A percentile compares a stretch with the other conserved stretches of the same genome.
These are phyloP conservation scores for Drosophila ambigua DNA, from an alignment of 1,140 invertebrate species.

Conservation along the genomic window DNA sequence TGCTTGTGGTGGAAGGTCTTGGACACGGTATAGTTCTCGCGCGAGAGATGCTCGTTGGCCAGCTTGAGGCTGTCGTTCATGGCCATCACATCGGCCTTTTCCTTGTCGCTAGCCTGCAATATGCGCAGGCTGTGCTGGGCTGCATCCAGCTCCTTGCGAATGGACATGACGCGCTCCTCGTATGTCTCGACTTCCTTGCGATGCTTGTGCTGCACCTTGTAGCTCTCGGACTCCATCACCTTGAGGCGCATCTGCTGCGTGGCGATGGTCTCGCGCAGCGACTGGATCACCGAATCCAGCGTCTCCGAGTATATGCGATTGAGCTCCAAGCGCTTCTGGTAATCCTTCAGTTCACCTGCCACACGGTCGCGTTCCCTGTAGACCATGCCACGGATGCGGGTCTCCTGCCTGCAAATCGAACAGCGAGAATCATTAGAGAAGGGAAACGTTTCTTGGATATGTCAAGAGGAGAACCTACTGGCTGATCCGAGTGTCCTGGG, in stretches of 20 bases:
- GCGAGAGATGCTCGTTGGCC: conserved; percentile 3
- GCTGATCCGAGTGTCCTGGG: background rate
- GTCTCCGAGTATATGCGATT: conserved; percentile 78
- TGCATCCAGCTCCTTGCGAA: conserved; percentile 25
- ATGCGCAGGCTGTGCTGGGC: background rate
- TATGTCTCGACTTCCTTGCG: conserved; percentile 87
- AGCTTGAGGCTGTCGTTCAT: conserved; percentile 8
- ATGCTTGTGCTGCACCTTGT: conserved; percentile 84
- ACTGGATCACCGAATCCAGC: conserved; percentile 61
- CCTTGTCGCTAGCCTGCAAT: background rate
- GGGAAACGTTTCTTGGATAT: too few relatives aligned
- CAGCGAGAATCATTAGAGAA: too few relatives aligned
- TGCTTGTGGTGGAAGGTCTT: conserved; percentile 5
- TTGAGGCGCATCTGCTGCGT: conserved; percentile 4
- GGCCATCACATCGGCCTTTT: background rate
- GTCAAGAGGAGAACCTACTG: background rate
- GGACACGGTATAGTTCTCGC: conserved; percentile 11
- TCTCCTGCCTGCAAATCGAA: conserved; percentile 15
- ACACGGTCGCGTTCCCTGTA: conserved; percentile 84
- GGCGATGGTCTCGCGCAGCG: background rate
- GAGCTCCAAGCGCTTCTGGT: conserved; percentile 82
- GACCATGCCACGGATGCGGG: conserved; percentile 19
- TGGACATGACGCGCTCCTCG: conserved; percentile 76
- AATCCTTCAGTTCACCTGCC: conserved; percentile 79
- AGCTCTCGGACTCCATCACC: conserved; percentile 12